Evolutionary conservation across 2,888 invertebrate species (phyloP).

Genomic region (Aspidiotus destructor): DNA sequence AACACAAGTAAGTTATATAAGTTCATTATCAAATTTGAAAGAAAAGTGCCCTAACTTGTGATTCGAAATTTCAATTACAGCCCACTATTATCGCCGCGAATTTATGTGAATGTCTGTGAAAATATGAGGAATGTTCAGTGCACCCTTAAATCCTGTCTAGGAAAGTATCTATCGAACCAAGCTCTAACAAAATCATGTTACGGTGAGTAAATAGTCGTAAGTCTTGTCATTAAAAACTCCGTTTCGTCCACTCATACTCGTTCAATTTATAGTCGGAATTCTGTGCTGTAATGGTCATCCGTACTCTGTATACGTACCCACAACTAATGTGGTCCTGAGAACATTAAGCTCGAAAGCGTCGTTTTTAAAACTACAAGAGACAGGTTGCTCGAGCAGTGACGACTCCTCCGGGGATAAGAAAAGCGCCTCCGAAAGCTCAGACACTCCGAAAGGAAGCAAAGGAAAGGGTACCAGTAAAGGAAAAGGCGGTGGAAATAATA

Average conservation of each 20-base stretch:
- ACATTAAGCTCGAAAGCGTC: slow-evolving; percentile 21
- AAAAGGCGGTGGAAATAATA: slow-evolving; percentile 58
- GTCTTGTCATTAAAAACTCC: not conserved
- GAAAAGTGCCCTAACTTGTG: no score
- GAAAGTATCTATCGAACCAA: slow-evolving; percentile 19
- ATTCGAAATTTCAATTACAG: no score
- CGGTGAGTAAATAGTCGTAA: slow-evolving; percentile 3
- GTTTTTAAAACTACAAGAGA: not conserved
- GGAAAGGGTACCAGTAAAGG: slow-evolving; percentile 41
- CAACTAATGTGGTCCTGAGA: slow-evolving; percentile 7
- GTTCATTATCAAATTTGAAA: no score
- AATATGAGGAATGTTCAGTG: slow-evolving; percentile 25
- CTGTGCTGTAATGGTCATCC: slow-evolving; percentile 27
- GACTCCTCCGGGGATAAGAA: slow-evolving; percentile 1
- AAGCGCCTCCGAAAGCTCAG: not conserved
- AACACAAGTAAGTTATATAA: no score
- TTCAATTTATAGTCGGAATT: slow-evolving; percentile 14
- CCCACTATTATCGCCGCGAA: no score
- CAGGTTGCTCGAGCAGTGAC: slow-evolving; percentile 13
- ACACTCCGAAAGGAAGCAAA: slow-evolving; percentile 4
- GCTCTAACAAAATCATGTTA: slow-evolving; percentile 25
- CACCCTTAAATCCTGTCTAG: slow-evolving; percentile 16
- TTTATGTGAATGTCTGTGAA: not conserved
- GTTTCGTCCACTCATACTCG: not conserved
- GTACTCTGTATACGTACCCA: slow-evolving; percentile 14